These are phyloP conservation scores for Paedocypris sp. DNA, from an alignment of 2,113 vertebrate species.

Conservation along the genomic window DNA sequence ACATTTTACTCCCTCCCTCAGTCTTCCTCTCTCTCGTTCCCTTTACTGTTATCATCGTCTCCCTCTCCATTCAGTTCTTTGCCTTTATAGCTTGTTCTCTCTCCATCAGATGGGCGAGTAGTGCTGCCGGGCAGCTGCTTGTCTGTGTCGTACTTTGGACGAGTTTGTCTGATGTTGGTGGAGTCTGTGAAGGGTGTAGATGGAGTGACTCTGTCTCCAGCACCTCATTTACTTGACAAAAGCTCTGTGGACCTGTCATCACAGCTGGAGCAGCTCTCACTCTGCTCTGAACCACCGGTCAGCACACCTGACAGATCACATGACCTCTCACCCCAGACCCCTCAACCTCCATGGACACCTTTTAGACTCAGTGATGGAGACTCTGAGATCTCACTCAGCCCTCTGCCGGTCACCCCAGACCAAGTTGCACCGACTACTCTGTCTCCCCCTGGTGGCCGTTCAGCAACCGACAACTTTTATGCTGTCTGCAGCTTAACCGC, in stretches of 20 bases:
- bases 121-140: slow-evolving; percentile 75
- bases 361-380: not conserved
- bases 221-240: too few species aligned
- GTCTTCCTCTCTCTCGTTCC: not conserved
- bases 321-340: not conserved
- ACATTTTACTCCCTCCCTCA: not conserved
- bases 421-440: not conserved
- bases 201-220: slow-evolving; percentile 46
- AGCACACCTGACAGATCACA: slow-evolving; percentile 59
- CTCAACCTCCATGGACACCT: not conserved
- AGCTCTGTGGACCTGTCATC: slow-evolving; percentile 63
- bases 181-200: slow-evolving; percentile 71
- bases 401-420: not conserved
- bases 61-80: too few species aligned
- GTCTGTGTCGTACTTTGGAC: slow-evolving; percentile 74
- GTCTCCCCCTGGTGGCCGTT: slow-evolving; percentile 36
- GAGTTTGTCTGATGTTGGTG: slow-evolving; percentile 61
- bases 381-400: not conserved
- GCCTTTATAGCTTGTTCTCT: slow-evolving; percentile 19
- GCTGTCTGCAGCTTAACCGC: slow-evolving; percentile 65
- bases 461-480: slow-evolving; percentile 70
- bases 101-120: slow-evolving; percentile 69
- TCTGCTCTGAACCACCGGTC: slow-evolving; percentile 42
- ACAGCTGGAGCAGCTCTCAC: slow-evolving; percentile 61
- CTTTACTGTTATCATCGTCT: not conserved